phyloP scores from a whole-genome alignment of 2,888 invertebrate species.

The Pristionchus exspectatus region DNA sequence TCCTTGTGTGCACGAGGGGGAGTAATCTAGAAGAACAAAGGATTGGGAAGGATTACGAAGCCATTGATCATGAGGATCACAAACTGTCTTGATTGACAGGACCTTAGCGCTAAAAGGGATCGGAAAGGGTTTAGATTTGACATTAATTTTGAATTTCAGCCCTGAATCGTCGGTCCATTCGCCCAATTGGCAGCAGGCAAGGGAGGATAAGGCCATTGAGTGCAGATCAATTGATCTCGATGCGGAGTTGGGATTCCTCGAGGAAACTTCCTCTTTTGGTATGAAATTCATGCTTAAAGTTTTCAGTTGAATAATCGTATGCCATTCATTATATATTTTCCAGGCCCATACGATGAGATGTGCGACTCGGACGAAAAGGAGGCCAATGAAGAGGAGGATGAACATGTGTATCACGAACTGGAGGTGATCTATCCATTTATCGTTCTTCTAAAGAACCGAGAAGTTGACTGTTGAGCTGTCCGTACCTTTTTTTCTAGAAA shows the following conservation, averaged over 20 bases:
- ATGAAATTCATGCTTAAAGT: background rate
- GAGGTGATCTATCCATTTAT: constrained; percentile 5
- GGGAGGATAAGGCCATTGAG: constrained; percentile 51
- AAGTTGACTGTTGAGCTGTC: too few relatives aligned
- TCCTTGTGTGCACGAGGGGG: background rate
- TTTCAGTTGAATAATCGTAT: background rate
- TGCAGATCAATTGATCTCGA: constrained; percentile 53
- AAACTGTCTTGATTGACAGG: background rate
- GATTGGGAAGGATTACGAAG: background rate
- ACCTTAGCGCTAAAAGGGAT: background rate
- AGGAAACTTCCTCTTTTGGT: constrained; percentile 52
- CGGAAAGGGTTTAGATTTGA: background rate
- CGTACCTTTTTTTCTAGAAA: too few relatives aligned
- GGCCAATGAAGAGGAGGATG: constrained; percentile 9
- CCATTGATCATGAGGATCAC: background rate
- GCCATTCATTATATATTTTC: background rate
- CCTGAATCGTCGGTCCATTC: constrained; percentile 54
- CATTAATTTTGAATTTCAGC: constrained; percentile 33
- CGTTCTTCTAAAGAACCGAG: too few relatives aligned
- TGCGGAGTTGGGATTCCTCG: constrained; percentile 46
- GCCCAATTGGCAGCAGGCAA: constrained; percentile 47
- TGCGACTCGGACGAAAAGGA: constrained; percentile 38
- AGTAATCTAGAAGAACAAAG: background rate
- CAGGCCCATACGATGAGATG: constrained; percentile 41
- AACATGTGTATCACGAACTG: constrained; percentile 53